Base-by-base conservation (phyloP, 2,797 vertebrate genomes). In the Salarias fasciatus region DNA sequence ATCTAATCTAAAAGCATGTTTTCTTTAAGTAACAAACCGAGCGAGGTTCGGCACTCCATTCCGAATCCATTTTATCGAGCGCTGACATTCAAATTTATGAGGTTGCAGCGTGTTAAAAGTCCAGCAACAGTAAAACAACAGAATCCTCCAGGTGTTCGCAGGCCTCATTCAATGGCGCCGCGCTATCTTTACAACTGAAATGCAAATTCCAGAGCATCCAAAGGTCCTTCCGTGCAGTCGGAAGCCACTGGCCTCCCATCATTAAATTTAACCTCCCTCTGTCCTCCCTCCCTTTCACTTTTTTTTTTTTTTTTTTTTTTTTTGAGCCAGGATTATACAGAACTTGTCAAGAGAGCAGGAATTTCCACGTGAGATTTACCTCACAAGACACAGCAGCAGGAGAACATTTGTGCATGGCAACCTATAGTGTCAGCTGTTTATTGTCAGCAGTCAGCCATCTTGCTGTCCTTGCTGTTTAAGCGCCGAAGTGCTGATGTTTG, bases 391-490 rank as follows among this genome's bases (percentile, higher is more conserved):
- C 38, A 70, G 67, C 67, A 72, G 56, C 49, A 54, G 67, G 73
- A 63, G 76, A 66, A 78, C 82, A 81, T 84, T 80, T 74, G 83
- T 58, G 55, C 63, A 59, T 52, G 65, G 81, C 73, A 80, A 76
- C 81, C 55, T 76, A 79, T 88, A 52, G 85, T 71, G 88, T 92
- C 90, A 90, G 89, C 88, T 90, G 83, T 91, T 90, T 89, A 70
- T 82, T 77, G 80, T 82, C 71, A 80, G 72, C 72, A 86, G 80
- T 72, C 83, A 77, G 85, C 80, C 79, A 82, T 89, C 83, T 87
- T 88, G 90, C 91, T 91, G 87, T 79, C 83, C 79, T 90, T 88
- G 89, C 83, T 72, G 56, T 85, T 89, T 89, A 63, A 54, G 37
- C 51, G 57, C 68, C 77, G 66, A 92, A 91, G 82, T 86, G 87